Conservation (phyloP, 2,888 invertebrate species). For the Penaeus monodon region DNA sequence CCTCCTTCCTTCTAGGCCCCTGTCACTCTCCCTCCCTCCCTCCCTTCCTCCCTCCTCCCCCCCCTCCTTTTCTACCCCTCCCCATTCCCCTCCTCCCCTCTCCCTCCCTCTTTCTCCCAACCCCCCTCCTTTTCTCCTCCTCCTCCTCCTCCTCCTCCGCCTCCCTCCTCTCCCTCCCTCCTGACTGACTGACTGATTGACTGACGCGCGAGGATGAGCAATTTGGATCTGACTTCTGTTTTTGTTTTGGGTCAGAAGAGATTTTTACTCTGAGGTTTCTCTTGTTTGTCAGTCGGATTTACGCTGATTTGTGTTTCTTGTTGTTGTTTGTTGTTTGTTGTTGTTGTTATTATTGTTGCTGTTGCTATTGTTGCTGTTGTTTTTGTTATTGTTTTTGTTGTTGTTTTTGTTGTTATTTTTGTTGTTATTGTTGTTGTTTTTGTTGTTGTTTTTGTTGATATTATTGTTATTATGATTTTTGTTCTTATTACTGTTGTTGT, state of each 20-base stretch:
- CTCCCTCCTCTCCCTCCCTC: no score
- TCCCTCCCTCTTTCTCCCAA: no score
- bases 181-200: slow-evolving; percentile 4
- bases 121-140: neutral
- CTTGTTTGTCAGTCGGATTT: no score
- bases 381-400: neutral
- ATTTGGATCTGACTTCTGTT: neutral
- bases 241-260: neutral
- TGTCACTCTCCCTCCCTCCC: neutral
- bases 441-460: neutral
- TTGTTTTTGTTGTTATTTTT: neutral
- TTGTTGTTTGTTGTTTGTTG: no score
- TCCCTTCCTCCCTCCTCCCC: neutral
- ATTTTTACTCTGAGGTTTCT: no score
- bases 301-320: neutral
- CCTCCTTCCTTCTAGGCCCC: no score
- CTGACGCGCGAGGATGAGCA: neutral
- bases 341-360: neutral
- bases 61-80: neutral
- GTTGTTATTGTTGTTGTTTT: neutral
- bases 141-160: no score
- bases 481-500: neutral
- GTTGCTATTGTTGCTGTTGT: neutral
- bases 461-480: neutral
- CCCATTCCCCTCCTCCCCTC: neutral